phyloP scores from a whole-genome alignment of 1,140 invertebrate species.

The Lysiphlebus fabarum region DNA sequence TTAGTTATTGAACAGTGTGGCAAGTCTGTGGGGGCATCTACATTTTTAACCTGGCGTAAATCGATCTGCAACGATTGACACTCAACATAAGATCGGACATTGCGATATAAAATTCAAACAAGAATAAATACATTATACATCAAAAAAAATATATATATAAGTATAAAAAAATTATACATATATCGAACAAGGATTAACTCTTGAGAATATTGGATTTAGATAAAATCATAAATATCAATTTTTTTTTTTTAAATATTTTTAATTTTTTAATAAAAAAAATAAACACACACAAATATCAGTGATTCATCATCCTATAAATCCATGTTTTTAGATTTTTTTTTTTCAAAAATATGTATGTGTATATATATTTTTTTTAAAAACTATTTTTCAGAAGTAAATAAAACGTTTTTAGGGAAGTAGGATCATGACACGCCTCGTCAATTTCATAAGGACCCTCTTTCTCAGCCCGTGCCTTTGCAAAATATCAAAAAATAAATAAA shows the following conservation, averaged over 20 bases:
- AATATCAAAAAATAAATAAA: constrained; percentile 17
- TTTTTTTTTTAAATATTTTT: constrained; percentile 25
- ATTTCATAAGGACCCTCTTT: constrained; percentile 10
- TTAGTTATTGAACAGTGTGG: constrained; percentile 36
- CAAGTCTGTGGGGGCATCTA: constrained; percentile 1
- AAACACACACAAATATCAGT: too few species aligned
- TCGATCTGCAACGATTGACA: constrained; percentile 27
- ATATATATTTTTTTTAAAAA: background rate
- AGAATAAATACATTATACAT: constrained; percentile 22
- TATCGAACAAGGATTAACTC: constrained; percentile 35
- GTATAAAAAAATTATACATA: constrained; percentile 22
- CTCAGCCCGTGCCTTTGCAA: background rate
- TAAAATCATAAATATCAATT: constrained; percentile 32
- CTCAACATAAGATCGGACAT: constrained; percentile 22
- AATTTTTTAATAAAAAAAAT: too few species aligned
- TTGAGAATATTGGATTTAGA: constrained; percentile 49
- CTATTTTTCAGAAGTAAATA: background rate
- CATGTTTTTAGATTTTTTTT: constrained; percentile 6
- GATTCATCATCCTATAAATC: too few species aligned
- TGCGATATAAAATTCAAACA: constrained; percentile 14
- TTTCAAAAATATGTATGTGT: background rate
- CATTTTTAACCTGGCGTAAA: constrained; percentile 13
- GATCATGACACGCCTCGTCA: constrained; percentile 23
- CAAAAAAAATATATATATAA: too few species aligned
- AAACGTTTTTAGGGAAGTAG: constrained; percentile 7